Evolutionary conservation across 2,888 invertebrate genomes (phyloP), one percentile per base, ranked within the genome.

Genomic region (Hylaea fasciaria): DNA sequence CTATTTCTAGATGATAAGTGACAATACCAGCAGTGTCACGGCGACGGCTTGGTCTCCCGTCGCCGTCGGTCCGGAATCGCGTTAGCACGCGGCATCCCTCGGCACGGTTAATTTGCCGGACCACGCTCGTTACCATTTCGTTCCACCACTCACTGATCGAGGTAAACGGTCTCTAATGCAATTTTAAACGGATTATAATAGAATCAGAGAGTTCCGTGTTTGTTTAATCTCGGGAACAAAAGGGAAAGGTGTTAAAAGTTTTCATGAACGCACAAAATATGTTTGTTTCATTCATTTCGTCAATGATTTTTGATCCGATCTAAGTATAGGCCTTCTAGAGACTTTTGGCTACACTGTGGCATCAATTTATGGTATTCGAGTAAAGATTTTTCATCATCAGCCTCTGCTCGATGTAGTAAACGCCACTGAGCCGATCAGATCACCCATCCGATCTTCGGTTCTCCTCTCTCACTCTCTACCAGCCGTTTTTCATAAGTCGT

Each of bases 81-180:
- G 82, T 84, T 82, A 82, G 77, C 69, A 35, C 49, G 63, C 58
- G 62, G 66, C 67, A 66, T 71, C 73, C 78, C 74, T 73, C 60
- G 65, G 73, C 69, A 66, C 75, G 76, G 82, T 82, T 84, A 84
- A 84, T 84, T 84, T 77, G 77, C 75, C 79, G 80, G 81, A 77
- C 81, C 77, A 72, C 69, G 73, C 80, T 82, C 81, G 82, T 81
- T 80, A 78, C 77, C 76, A 78, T 80, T 82, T 82, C 77, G 81
- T 82, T 72, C 68, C 71, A 69, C 72, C 70, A 56, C 57, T 62
- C 63, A 32, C 65, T 69, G 66, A 65, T 73, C 68, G 71, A 66
- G 70, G 66, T 67, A 57, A 62, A 52, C 54, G 62, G 55, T 43
- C 61, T 59, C 35, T 65, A 62, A 66, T 58, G 66, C 63, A 64